Evolutionary conservation across 2,888 invertebrate genomes (phyloP), one percentile per base, ranked within the genome.

Genomic region (Odontocolon sp.): DNA sequence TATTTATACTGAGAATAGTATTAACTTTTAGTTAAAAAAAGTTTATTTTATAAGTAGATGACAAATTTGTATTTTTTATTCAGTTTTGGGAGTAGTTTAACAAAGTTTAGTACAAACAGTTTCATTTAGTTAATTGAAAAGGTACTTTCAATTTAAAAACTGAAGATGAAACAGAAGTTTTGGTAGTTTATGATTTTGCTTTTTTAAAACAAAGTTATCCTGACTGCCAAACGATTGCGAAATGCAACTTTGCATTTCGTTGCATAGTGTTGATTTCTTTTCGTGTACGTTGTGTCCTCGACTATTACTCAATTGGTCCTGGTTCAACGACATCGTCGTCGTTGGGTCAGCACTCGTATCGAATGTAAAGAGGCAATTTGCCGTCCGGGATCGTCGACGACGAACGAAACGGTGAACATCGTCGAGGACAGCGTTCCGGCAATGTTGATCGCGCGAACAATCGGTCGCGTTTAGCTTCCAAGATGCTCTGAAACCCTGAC

Each of bases 321-420:
- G 36, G 56, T 42, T 57, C 68, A 67, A 59, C 59, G 67, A 50
- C 50, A 71, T 11, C 47, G 59, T 71, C 56, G 56, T 71, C 71
- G 76, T 47, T 70, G 45, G 68, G 68, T 77, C 68, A 77, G 72
- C 77, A 68, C 68, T 68, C 79, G 75, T 69, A 74, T 77, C 79
- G 77, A 79, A 79, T 74, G 79, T 79, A 74, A 77, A 79, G 79
- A 77, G 74, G 77, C 77, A 77, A 79, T 79, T 79, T 77, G 68
- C 70, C 74, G 42, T 63, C 63, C 36, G 63, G 45, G 14, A 36
- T 9, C 50, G 50, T 69, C 64, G 72, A 42, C 40, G 57, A 47
- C 47, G 52, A 14, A 23, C 61, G 40, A 47, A 47, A 47, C 64
- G 56, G 33, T 63, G 54, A 21, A 16, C 18, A 26, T 23, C 1